Base-by-base conservation (phyloP, 2,888 invertebrate genomes). In the Acanthococcus lagerstroemiae region DNA sequence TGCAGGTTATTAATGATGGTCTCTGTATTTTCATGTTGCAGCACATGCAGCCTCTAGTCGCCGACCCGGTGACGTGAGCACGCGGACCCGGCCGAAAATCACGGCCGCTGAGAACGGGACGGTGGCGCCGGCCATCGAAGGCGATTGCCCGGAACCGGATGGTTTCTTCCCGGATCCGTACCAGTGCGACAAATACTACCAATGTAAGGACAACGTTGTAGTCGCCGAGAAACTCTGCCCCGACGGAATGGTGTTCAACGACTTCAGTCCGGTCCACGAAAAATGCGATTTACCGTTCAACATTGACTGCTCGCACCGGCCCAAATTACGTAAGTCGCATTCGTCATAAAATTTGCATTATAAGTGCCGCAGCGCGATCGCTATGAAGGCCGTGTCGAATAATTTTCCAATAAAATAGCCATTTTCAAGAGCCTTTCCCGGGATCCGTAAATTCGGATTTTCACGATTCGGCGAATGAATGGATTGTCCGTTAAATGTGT, bases 161-260 rank as follows among this genome's bases (percentile, higher is more conserved):
- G 92, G 92, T 7, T 92, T 82, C 78, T 92, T 88, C 74, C 88
- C 90, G 9, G 90, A 90, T 74, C 83, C 85, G 15, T 85, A 87
- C 72, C 90, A 92, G 77, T 92, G 91, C 74, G 91, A 92, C 78
- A 90, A 90, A 77, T 92, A 90, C 74, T 86, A 90, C 76, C 85
- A 85, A 69, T 91, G 91, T 78, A 79, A 83, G 65, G 84, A 86
- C 68, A 88, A 89, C 24, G 81, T 80, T 71, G 72, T 69, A 15
- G 82, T 85, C 65, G 86, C 83, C 1, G 89, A 87, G 73, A 88
- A 87, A 74, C 79, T 91, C 3, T 93, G 92, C 71, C 87, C 90
- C 0, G 92, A 93, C 74, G 92, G 92, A 22, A 84, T 90, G 81
- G 90, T 92, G 58, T 92, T 92, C 79, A 90, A 92, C 72, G 92